Conservation (phyloP, 2,113 vertebrate genomes). For the Lamprotornis superbus region DNA sequence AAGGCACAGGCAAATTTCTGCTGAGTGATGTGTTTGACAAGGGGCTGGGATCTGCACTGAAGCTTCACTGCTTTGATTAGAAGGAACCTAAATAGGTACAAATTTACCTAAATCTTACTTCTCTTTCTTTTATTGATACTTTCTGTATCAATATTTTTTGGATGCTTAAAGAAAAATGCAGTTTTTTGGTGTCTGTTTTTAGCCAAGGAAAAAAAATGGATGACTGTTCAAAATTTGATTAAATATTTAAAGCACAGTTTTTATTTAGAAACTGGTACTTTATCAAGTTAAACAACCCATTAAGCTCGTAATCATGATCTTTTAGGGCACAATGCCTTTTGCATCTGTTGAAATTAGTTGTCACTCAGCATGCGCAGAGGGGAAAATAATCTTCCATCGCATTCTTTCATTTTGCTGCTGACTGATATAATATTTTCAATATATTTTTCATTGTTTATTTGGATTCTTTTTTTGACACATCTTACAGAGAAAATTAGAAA, state of each 20-base stretch:
- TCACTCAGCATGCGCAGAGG: neutral
- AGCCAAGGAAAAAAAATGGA: neutral
- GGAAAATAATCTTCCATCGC: constrained; percentile 34
- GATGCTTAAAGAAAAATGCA: neutral
- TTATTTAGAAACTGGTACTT: constrained; percentile 40
- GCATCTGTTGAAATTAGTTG: constrained; percentile 10
- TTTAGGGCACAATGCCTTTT: constrained; percentile 19
- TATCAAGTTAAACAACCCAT: constrained; percentile 51
- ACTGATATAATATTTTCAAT: constrained; percentile 19
- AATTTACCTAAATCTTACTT: neutral
- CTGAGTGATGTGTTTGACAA: neutral
- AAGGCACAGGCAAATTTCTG: fast-evolving
- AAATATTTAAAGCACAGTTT: constrained; percentile 35
- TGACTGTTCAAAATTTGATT: constrained; percentile 16
- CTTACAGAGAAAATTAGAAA: neutral
- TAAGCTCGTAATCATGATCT: constrained; percentile 27
- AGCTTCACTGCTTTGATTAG: neutral
- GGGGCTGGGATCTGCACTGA: neutral
- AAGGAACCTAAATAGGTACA: neutral
- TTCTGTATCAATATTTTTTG: neutral
- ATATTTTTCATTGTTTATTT: constrained; percentile 28
- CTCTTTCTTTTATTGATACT: neutral
- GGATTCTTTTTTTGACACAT: neutral
- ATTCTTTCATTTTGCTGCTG: constrained; percentile 13
- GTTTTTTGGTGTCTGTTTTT: neutral